Conservation (phyloP, 2,113 vertebrate genomes). For the Neoarius graeffei region DNA sequence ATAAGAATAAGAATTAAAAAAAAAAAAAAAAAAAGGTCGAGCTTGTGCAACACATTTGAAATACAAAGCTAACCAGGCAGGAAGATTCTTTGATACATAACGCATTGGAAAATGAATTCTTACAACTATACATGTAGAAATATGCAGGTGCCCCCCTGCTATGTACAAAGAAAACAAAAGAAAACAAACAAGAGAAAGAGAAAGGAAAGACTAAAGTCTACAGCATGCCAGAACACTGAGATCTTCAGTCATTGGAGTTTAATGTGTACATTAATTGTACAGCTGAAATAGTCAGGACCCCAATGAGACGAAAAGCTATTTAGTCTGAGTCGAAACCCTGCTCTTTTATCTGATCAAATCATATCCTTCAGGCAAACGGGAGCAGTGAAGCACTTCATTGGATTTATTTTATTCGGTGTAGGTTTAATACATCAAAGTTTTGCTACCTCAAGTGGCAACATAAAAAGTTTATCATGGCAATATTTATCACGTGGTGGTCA, state of each 20-base stretch:
- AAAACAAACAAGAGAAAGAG: conserved; percentile 57
- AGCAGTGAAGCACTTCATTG: conserved; percentile 54
- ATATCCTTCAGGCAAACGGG: conserved; percentile 52
- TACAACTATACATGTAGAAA: conserved; percentile 79
- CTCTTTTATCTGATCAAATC: conserved; percentile 37
- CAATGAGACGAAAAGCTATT: conserved; percentile 47
- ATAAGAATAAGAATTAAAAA: conserved; percentile 63
- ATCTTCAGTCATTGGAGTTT: conserved; percentile 68
- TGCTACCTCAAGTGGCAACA: not conserved
- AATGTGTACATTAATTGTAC: conserved; percentile 50
- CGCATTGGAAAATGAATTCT: conserved; percentile 75
- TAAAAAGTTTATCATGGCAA: too few relatives aligned
- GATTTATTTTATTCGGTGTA: conserved; percentile 41
- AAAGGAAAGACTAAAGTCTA: conserved; percentile 78
- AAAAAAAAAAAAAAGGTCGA: conserved; percentile 63
- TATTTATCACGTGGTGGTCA: not conserved
- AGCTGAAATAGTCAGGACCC: conserved; percentile 37
- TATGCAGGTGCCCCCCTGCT: conserved; percentile 77
- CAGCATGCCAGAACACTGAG: conserved; percentile 81
- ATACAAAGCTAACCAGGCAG: conserved; percentile 84
- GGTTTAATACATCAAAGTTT: not conserved
- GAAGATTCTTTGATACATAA: conserved; percentile 81
- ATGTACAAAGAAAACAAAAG: conserved; percentile 76
- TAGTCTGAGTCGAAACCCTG: conserved; percentile 50
- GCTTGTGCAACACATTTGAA: conserved; percentile 85